Evolutionary conservation across 2,888 invertebrate genomes (phyloP).

Genomic region (Coronaproctus castanopsis): DNA sequence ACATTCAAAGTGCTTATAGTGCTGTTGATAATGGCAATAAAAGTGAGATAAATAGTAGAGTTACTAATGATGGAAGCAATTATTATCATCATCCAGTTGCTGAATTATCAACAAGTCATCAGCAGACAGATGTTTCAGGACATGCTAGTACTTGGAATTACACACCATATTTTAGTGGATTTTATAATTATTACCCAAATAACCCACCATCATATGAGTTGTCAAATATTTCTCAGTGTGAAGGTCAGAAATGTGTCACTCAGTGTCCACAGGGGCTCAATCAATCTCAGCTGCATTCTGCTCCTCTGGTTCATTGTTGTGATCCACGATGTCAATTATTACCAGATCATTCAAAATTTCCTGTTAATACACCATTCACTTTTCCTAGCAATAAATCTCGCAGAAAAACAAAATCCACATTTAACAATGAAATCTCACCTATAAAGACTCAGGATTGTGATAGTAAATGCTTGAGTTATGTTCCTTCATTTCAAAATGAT

Average conservation of each 20-base stretch:
- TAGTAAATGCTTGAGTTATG: slow-evolving; percentile 1
- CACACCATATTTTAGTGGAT: slow-evolving; percentile 9
- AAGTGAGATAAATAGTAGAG: slow-evolving; percentile 2
- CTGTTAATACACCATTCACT: neutral
- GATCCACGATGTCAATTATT: slow-evolving; percentile 10
- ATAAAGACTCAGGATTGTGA: neutral
- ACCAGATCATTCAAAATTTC: slow-evolving; percentile 6
- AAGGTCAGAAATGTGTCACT: slow-evolving; percentile 6
- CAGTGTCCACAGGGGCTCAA: neutral
- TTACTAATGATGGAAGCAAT: neutral
- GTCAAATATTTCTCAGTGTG: slow-evolving; percentile 1
- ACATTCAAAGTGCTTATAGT: neutral
- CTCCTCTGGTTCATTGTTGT: slow-evolving; percentile 6
- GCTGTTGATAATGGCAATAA: slow-evolving; percentile 3
- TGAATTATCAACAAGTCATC: neutral
- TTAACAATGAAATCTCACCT: neutral
- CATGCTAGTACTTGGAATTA: slow-evolving; percentile 9
- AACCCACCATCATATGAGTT: neutral
- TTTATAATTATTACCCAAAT: slow-evolving; percentile 8
- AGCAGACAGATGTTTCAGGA: neutral
- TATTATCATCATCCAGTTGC: neutral
- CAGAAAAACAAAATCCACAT: neutral
- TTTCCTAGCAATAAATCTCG: neutral
- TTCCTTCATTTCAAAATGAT: slow-evolving; percentile 5
- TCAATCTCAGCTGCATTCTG: neutral